phyloP scores from a whole-genome alignment of 1,140 invertebrate genomes.

The Ceratina australensis region DNA sequence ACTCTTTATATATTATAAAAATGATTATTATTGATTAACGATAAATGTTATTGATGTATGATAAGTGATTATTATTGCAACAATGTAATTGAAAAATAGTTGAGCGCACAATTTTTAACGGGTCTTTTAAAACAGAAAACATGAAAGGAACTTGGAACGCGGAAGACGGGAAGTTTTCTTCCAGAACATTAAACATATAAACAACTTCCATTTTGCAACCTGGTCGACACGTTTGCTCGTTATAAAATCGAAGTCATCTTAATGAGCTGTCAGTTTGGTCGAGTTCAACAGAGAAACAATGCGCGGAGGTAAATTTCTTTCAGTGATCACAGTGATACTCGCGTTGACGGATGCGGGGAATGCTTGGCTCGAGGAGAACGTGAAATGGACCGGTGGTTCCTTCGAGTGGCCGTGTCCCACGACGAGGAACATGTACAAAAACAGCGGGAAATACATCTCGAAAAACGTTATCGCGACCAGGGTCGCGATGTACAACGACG shows the following conservation, averaged over 20 bases:
- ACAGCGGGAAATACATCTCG: slow-evolving; percentile 79
- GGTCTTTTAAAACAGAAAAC: background rate
- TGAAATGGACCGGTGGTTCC: slow-evolving; percentile 77
- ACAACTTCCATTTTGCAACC: slow-evolving; percentile 27
- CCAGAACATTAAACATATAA: slow-evolving; percentile 40
- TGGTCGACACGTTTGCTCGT: background rate
- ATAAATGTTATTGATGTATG: too few relatives aligned
- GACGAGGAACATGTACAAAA: slow-evolving; percentile 80
- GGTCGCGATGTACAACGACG: slow-evolving; percentile 80
- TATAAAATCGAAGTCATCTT: slow-evolving; percentile 63
- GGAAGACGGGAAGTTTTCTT: background rate
- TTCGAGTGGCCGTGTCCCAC: slow-evolving; percentile 81
- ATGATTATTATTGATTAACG: background rate
- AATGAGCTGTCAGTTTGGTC: slow-evolving; percentile 46
- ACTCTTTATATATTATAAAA: background rate
- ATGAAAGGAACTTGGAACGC: background rate
- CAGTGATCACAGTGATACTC: slow-evolving; percentile 23
- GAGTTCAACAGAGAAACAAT: slow-evolving; percentile 6
- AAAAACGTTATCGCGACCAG: slow-evolving; percentile 83
- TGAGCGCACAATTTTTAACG: background rate
- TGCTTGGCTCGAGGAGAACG: background rate
- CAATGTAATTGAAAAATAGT: background rate
- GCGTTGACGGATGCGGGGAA: background rate
- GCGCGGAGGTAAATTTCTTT: slow-evolving; percentile 14
- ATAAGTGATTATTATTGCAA: background rate